phyloP scores from a whole-genome alignment of 2,113 vertebrate genomes.

The Salvelinus fontinalis region DNA sequence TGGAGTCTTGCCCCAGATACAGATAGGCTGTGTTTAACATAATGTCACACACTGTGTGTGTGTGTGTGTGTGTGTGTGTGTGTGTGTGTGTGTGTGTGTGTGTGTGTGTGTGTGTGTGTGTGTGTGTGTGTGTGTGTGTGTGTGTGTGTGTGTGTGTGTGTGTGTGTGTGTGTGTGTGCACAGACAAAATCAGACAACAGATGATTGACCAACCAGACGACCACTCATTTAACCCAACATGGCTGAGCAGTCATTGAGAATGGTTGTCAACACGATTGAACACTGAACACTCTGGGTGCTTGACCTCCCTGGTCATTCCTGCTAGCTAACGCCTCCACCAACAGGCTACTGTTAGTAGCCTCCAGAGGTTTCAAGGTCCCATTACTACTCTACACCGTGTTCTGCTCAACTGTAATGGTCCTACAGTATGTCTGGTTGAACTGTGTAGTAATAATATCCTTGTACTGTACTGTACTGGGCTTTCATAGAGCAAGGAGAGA shows the following conservation, averaged over 20 bases:
- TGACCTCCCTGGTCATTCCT: background rate
- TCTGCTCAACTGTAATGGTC: conserved; percentile 71
- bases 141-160: too few species aligned
- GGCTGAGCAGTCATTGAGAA: background rate
- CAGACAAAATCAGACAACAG: background rate
- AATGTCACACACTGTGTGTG: too few species aligned
- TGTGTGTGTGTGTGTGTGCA: too few species aligned
- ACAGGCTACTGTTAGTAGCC: conserved; percentile 51
- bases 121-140: too few species aligned
- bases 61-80: too few species aligned
- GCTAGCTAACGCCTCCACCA: background rate
- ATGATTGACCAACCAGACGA: background rate
- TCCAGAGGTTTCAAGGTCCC: conserved; percentile 59
- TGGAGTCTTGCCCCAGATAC: conserved; percentile 44
- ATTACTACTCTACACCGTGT: conserved; percentile 50
- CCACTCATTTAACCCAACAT: background rate
- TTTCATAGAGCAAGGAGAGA: conserved; percentile 59
- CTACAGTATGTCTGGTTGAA: background rate
- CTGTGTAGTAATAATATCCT: too few species aligned
- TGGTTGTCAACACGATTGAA: background rate
- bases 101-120: too few species aligned
- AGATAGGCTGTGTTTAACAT: conserved; percentile 6
- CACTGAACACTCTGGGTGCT: background rate
- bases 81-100: too few species aligned
- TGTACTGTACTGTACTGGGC: conserved; percentile 41